Conservation (phyloP, 2,113 vertebrate genomes). For the Melierax canorus region DNA sequence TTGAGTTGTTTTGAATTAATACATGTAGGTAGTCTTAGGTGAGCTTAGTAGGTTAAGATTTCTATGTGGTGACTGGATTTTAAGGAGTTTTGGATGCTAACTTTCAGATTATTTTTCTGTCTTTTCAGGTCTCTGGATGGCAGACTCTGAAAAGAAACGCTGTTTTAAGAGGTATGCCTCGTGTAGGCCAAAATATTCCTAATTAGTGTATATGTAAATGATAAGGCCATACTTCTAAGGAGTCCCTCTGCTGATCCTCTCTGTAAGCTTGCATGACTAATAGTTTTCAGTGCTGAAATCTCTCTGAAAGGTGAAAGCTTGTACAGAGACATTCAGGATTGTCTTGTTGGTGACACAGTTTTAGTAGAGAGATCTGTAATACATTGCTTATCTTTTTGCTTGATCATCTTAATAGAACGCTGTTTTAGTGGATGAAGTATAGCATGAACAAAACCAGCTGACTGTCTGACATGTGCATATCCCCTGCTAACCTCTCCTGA, state of each 20-base stretch:
- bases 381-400: background rate
- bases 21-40: background rate
- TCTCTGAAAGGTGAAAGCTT: background rate
- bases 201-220: background rate
- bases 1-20: background rate
- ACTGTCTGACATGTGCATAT: background rate
- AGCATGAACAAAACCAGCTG: background rate
- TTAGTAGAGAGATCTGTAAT: background rate
- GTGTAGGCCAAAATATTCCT: background rate
- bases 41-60: background rate
- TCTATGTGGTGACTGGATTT: background rate
- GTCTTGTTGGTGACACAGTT: background rate
- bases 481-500: background rate
- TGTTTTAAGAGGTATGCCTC: slow-evolving; percentile 68
- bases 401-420: background rate
- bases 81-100: background rate
- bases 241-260: background rate
- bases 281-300: background rate
- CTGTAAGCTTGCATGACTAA: background rate
- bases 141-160: slow-evolving; percentile 57
- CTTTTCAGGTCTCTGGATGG: slow-evolving; percentile 33
- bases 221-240: background rate
- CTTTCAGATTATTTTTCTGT: background rate
- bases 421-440: background rate
- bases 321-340: background rate